These are phyloP conservation scores for Zophobas atratus DNA, from an alignment of 1,140 invertebrate species.

Conservation along the genomic window DNA sequence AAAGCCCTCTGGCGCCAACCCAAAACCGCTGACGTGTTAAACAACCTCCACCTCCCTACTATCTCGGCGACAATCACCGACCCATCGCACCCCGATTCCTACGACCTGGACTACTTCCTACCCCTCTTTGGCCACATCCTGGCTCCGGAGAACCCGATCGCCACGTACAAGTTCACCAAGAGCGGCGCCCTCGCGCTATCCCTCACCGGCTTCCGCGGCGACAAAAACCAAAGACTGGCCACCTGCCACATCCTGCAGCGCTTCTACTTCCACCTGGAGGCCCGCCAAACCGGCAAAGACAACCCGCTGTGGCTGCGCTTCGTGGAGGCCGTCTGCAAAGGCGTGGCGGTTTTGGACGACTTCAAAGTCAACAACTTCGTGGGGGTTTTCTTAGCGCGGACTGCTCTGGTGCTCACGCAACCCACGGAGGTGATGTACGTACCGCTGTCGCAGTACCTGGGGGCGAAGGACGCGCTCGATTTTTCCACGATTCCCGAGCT, in stretches of 20 bases:
- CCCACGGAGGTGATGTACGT: constrained; percentile 80
- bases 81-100: constrained; percentile 72
- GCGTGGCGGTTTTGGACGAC: constrained; percentile 65
- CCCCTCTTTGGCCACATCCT: constrained; percentile 78
- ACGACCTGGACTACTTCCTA: constrained; percentile 83
- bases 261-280: constrained; percentile 79
- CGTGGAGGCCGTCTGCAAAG: constrained; percentile 63
- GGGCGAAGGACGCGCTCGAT: constrained; percentile 79
- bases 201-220: constrained; percentile 76
- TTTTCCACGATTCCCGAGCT: constrained; percentile 84
- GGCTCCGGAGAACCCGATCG: constrained; percentile 75
- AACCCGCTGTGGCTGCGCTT: constrained; percentile 63
- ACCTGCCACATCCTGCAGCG: constrained; percentile 78
- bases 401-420: constrained; percentile 75
- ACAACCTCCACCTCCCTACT: constrained; percentile 76
- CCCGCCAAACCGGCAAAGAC: constrained; percentile 68
- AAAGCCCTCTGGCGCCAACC: constrained; percentile 79
- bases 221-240: constrained; percentile 72
- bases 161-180: constrained; percentile 77
- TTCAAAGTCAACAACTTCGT: constrained; percentile 77
- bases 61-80: constrained; percentile 79
- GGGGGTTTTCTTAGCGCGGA: constrained; percentile 79
- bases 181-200: constrained; percentile 77
- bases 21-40: constrained; percentile 79
- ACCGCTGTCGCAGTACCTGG: constrained; percentile 79